Evolutionary conservation across 2,888 invertebrate genomes (phyloP), one percentile per base, ranked within the genome.

Genomic region (Ormyrus pomaceus): DNA sequence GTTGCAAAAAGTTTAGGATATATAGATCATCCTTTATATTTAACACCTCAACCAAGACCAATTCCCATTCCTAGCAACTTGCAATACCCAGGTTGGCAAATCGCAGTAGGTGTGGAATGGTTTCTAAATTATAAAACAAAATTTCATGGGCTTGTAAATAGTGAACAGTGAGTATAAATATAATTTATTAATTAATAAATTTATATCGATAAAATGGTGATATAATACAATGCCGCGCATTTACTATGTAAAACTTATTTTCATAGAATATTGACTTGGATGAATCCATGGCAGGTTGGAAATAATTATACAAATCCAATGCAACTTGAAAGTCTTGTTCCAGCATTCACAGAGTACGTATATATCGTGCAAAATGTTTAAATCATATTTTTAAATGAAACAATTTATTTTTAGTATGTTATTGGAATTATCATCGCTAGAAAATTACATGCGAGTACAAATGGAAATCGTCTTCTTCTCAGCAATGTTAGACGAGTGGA

Each of bases 261-360:
- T 90, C 89, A 46, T 87, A 95, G 95, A 84, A 92, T 95, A 69
- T 90, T 92, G 55, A 94, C 95, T 0, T 95, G 95, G 95, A 89
- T 95, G 89, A 95, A 95, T 87, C 92, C 93, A 0, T 95, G 95
- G 95, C 95, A 95, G 88, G 89, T 95, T n/a, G 91, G 92, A 59
- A 93, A 93, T 80, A 92, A 92, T 82, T 94, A 93, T 85, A 94
- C 94, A 0, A 94, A 93, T 85, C 94, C 94, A 5, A 93, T 93
- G 93, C 93, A 94, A 84, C 91, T 94, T 5, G 93, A 94, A 80
- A 92, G 92, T 56, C 91, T 95, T 10, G 88, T 93, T 8, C 91
- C 91, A n/a, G 91, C 91, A 3, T 92, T 94, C 6, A 91, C 92
- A 65, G 92, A 93, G 95, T 95, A 87, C 92, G 93, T 92, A 50